Evolutionary conservation across 2,888 invertebrate genomes (phyloP).

Genomic region (Cyclophora albipunctata): DNA sequence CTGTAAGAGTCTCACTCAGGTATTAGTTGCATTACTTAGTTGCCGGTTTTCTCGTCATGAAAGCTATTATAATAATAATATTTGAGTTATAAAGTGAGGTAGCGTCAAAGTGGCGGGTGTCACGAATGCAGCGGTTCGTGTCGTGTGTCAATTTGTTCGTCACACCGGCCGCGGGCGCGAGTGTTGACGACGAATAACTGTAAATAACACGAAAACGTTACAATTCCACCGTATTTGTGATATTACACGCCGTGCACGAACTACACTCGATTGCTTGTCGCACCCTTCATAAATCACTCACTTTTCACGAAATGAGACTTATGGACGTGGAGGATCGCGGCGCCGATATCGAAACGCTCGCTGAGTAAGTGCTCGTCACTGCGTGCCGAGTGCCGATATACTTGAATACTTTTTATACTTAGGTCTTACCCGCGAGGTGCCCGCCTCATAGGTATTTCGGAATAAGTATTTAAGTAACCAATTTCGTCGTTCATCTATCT

Average conservation of each 20-base stretch:
- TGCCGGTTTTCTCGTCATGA: conserved; percentile 1
- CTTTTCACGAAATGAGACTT: too few relatives aligned
- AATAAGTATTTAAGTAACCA: too few relatives aligned
- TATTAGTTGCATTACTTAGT: too few relatives aligned
- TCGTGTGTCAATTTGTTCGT: conserved; percentile 12
- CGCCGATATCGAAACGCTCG: too few relatives aligned
- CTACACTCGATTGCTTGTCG: conserved; percentile 7
- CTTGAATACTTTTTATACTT: too few relatives aligned
- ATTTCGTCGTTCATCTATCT: too few relatives aligned
- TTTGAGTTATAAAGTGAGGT: neutral
- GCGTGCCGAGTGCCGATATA: too few relatives aligned
- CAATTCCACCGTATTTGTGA: neutral
- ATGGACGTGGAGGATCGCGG: too few relatives aligned
- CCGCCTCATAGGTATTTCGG: too few relatives aligned
- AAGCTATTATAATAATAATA: neutral
- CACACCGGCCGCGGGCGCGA: conserved; percentile 8
- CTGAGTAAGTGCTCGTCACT: too few relatives aligned
- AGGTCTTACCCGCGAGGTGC: too few relatives aligned
- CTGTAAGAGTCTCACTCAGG: too few relatives aligned
- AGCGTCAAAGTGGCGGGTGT: conserved; percentile 1
- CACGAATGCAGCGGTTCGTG: conserved; percentile 12
- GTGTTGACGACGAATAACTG: conserved; percentile 4
- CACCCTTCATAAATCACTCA: conserved; percentile 5
- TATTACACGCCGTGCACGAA: conserved; percentile 4
- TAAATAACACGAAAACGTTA: neutral